Base-by-base conservation (phyloP, 92 coral and sea anemone genomes). In the Epizoanthus stellaris region DNA sequence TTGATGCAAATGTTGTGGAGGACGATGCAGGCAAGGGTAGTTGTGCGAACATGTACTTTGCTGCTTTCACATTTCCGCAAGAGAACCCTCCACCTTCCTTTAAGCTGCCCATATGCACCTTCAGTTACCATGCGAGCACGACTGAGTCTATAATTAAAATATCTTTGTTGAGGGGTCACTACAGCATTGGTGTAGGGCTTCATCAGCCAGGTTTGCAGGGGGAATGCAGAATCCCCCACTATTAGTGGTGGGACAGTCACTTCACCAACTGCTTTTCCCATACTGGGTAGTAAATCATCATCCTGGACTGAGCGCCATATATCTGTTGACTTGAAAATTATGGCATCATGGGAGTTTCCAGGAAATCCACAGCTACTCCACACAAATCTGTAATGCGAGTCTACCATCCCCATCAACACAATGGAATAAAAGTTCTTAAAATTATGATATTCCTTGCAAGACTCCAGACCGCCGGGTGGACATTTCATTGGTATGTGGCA, bases 381-480 rank as follows among this genome's bases (percentile, higher is more conserved):
- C 21, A 85, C 56, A 45, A 89, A 85, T 39, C 79, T 21, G 8
- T 19, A 68, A 43, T 85, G 80, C 6, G 89, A 82, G 73, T 85
- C 89, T 9, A 89, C 87, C 86, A 85, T 89, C 6, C 70, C 92
- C 89, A 89, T 89, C 13, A 89, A 67, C 6, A 89, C 89, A 58
- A 85, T 85, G 3, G 83, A 89, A 73, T 85, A 85, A 43, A 89
- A 80, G 39, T 89, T 89, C 30, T 85, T 89, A 25, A 85, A 89
- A 45, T 89, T 89, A 15, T 89, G 86, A 77, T 84, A 89, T 43
- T 89, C 92, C 63, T 89, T 89, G 19, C 85, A 76, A 19, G 89
- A 79, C 25, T 82, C 61, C 42, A 87, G 70, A 16, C 86, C 86
- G 47, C 92, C 86, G 19, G 70, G 30, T 73, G 86, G 89, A 52